A percentile compares a stretch with the other conserved stretches of the same genome.
phyloP scores from a whole-genome alignment of 2,797 vertebrate species.

The Phataginus tricuspis region DNA sequence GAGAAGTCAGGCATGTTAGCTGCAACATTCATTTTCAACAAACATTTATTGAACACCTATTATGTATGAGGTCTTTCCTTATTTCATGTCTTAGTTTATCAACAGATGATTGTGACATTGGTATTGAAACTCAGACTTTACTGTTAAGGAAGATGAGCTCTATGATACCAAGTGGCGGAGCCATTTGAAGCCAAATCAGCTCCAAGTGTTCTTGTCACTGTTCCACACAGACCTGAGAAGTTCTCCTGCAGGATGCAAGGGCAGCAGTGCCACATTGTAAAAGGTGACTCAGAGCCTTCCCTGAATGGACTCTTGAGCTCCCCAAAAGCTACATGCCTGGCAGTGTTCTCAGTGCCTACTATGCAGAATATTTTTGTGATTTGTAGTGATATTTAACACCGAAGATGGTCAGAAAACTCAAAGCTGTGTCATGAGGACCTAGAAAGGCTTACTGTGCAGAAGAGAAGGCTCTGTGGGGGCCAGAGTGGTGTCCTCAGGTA shows the following conservation, averaged over 20 bases:
- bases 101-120: background rate
- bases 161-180: background rate
- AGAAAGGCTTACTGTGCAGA: background rate
- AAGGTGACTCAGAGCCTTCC: background rate
- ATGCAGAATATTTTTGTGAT: background rate
- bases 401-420: background rate
- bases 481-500: background rate
- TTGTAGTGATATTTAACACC: background rate
- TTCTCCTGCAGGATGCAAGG: background rate
- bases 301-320: background rate
- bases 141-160: background rate
- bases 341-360: background rate
- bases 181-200: background rate
- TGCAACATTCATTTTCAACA: background rate
- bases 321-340: background rate
- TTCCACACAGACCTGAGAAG: background rate
- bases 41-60: background rate
- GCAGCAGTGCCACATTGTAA: background rate
- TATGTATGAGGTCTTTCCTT: background rate
- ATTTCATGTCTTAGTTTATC: background rate
- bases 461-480: background rate
- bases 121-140: background rate
- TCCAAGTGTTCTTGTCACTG: background rate
- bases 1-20: background rate
- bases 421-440: background rate